Evolutionary conservation across 2,888 invertebrate species (phyloP), one percentile per base, ranked within the genome.

Genomic region (Noctua janthe): DNA sequence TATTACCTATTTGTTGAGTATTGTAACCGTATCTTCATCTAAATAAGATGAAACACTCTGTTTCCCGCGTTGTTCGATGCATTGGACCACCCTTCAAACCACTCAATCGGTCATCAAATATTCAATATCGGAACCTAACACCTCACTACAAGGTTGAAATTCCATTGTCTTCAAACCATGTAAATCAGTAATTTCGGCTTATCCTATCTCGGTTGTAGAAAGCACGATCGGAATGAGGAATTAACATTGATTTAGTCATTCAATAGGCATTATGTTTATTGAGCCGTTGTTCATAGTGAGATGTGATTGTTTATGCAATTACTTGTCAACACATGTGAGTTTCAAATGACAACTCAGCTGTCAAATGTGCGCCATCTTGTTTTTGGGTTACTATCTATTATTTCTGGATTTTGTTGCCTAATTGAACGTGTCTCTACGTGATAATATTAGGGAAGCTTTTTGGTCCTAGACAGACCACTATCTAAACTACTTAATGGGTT

Each of bases 161-260:
- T 94, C 72, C 88, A 74, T 80, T 77, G 82, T 84, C 54, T 87
- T 69, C 35, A 75, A 76, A 66, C 74, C 88, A 91, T 92, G 91
- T 91, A 92, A 94, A 94, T 95, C 90, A 87, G 90, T 90, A 83
- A 90, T 85, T 88, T 87, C 82, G 89, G 91, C 91, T 95, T 92
- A 96, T 95, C 95, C 94, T 91, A 88, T 89, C 88, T 89, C 87
- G 88, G 88, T 87, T 83, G 87, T 89, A 88, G 90, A 82, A 91
- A 92, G 94, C 95, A 95, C 95, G 95, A 91, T 90, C 91, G 88
- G 84, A 87, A 88, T 86, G 85, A 83, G 83, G 84, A 88, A 91
- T 89, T 91, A 91, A 83, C 85, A 91, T 92, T 91, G 91, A 92
- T 91, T 90, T 91, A 86, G 89, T 87, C 90, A 91, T 92, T 91